phyloP scores from a whole-genome alignment of 2,888 invertebrate species.

The Mallateleia sp. region DNA sequence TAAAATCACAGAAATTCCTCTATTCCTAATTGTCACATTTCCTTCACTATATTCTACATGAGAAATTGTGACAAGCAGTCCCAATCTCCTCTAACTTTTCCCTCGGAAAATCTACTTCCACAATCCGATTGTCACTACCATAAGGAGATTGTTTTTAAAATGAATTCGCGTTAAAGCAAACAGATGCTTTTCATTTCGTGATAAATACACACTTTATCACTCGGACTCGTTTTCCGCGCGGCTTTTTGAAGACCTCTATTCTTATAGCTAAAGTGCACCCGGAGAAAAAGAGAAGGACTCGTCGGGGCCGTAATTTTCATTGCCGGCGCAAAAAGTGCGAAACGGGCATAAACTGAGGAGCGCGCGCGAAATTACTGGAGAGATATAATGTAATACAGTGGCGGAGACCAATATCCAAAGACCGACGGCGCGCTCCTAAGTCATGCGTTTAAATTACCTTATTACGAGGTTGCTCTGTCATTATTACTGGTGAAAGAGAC shows the following conservation, averaged over 20 bases:
- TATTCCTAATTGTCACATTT: background rate
- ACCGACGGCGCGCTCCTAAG: conserved; percentile 83
- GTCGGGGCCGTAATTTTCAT: conserved; percentile 77
- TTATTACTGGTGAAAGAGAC: conserved; percentile 84
- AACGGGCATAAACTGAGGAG: conserved; percentile 46
- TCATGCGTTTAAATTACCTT: conserved; percentile 89
- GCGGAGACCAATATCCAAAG: conserved; percentile 82
- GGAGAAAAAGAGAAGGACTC: conserved; percentile 51
- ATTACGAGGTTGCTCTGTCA: conserved; percentile 87
- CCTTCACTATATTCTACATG: background rate
- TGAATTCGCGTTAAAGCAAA: conserved; percentile 57
- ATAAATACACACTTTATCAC: conserved; percentile 64
- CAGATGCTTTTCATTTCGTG: conserved; percentile 59
- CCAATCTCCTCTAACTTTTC: conserved; percentile 9
- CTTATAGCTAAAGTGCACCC: conserved; percentile 53
- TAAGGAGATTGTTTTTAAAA: conserved; percentile 43
- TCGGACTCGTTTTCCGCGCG: conserved; percentile 27
- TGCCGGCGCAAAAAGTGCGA: conserved; percentile 77
- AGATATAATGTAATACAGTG: conserved; percentile 68
- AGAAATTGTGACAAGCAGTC: conserved; percentile 12
- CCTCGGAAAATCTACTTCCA: conserved; percentile 23
- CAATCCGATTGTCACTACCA: conserved; percentile 36
- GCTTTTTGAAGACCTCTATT: conserved; percentile 52
- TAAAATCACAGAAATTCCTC: no score
- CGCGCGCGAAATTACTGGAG: conserved; percentile 58